Base-by-base conservation (phyloP, 2,888 invertebrate species). In the Ceraclea dissimilis region DNA sequence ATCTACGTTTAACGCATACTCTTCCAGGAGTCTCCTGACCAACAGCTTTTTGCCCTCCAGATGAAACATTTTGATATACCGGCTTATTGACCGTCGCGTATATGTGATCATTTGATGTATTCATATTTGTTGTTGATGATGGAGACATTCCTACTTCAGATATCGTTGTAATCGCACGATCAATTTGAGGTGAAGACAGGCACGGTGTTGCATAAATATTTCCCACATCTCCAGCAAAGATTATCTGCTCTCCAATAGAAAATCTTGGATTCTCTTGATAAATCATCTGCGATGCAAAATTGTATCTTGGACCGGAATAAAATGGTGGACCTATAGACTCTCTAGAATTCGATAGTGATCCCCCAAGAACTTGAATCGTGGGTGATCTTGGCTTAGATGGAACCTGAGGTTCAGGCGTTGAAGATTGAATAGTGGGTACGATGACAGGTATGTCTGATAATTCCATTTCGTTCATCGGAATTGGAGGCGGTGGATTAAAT, bases 1-100 rank as follows among this genome's bases (percentile, higher is more conserved):
- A 78, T 63, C 78, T 67, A 5, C 78, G 64, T 2, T 76, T 78
- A 53, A 50, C 49, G 49, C 59, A 59, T 2, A 58, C 33, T 47
- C 62, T 56, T 10, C 54, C 53, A 17, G 57, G 50, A 10, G 49
- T 33, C 19, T 20, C 44, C 55, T 58, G 58, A 18, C 44, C 58
- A 17, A 51, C 58, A 1, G 58, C 58, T 46, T 33, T 58, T 33
- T 58, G 58, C 11, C 22, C 20, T n/a, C 49, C 49, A 16, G 46
- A 20, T 18, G 20, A 22, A 2, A 20, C 16, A 13, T 39, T 39
- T 39, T 39, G 39, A 16, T 39, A 39, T 8, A 39, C 39, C 4
- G 39, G 39, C 13, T 39, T 39, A 39, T 39, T 39, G 39, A 39
- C 39, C 5, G 39, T 39, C 13, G 39, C 39, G 13, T 39, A 39